Evolutionary conservation across 1,140 invertebrate genomes (phyloP), one percentile per base, ranked within the genome.

Genomic region (Eurosta solidaginis): DNA sequence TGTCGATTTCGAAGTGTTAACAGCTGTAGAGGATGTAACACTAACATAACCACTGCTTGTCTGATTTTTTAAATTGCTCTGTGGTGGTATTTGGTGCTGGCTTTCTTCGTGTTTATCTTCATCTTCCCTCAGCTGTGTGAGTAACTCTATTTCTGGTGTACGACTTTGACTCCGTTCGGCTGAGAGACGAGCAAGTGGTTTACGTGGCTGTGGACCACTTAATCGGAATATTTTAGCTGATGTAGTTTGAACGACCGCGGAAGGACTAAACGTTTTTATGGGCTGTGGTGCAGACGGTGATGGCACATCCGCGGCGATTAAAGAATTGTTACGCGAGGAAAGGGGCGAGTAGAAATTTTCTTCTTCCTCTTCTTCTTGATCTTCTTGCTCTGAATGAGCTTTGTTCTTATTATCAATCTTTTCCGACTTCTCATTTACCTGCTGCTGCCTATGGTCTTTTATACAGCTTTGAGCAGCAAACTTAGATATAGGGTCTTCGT

Each of bases 31-130:
- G 2, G 68, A 49, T 10, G 33, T 9, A 17, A 82, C 82, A 77
- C 84, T 83, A 17, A 80, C 83, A 12, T 84, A 82, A n/a, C 82
- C 82, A 59, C 84, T 86, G 79, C 81, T 82, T 17, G 77, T 74
- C 49, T 80, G 78, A 10, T 40, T 47, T 25, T 78, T 74, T 14
- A 40, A n/a, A 33, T 36, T n/a, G 6, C 40, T 25, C 33, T 52
- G 1, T n/a, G 42, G 9, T 20, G 47, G 20, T 40, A 42, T 40
- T 33, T 54, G 3, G 2, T 12, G 10, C 40, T 68, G 17, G 27
- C 2, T 29, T 25, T 17, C 27, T 36, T 5, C n/a, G 47, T 22
- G 10, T n/a, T 29, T 17, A 25, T 29, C n/a, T 14, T 78, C 3
- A 14, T 17, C 49, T 52, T 20, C 25, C 27, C 54, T 12, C 14